Percentiles rank a stretch among this genome's conserved stretches.
Evolutionary conservation across 92 coral and sea anemone genomes (phyloP).

Genomic region (Palythoa grandiflora): DNA sequence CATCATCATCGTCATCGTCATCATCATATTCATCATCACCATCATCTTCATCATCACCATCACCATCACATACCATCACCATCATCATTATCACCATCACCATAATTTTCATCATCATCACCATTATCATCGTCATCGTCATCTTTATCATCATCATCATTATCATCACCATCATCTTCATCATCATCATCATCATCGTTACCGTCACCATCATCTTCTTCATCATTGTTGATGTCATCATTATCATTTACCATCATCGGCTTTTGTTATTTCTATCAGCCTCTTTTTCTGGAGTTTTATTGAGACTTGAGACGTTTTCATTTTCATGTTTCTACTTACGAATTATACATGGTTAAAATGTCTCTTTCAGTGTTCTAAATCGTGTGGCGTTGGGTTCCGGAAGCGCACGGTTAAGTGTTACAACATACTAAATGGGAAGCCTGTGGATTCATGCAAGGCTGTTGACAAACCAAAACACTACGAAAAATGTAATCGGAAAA

Average conservation of each 20-base stretch:
- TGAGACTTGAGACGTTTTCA: too few relatives aligned
- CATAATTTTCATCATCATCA: background rate
- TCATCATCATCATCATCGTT: background rate
- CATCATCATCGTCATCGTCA: background rate
- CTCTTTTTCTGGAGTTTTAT: too few relatives aligned
- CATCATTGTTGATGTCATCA: too few relatives aligned
- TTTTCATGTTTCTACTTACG: background rate
- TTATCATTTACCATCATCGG: too few relatives aligned
- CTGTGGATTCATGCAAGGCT: conserved; percentile 72
- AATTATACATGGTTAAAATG: background rate
- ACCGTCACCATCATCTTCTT: too few relatives aligned
- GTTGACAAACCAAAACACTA: conserved; percentile 65
- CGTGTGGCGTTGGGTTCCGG: conserved; percentile 87
- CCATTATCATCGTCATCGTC: background rate
- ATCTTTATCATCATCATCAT: background rate
- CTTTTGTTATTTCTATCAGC: too few relatives aligned
- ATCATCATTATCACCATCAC: background rate
- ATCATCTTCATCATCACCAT: background rate
- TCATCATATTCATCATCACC: background rate
- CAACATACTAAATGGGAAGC: conserved; percentile 58
- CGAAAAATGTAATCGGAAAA: conserved; percentile 70
- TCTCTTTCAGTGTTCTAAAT: conserved; percentile 80
- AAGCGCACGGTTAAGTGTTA: conserved; percentile 83
- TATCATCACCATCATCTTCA: background rate
- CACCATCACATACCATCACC: background rate